Base-by-base conservation (phyloP, 1,140 invertebrate species). In the Drosophila pseudoobscura region DNA sequence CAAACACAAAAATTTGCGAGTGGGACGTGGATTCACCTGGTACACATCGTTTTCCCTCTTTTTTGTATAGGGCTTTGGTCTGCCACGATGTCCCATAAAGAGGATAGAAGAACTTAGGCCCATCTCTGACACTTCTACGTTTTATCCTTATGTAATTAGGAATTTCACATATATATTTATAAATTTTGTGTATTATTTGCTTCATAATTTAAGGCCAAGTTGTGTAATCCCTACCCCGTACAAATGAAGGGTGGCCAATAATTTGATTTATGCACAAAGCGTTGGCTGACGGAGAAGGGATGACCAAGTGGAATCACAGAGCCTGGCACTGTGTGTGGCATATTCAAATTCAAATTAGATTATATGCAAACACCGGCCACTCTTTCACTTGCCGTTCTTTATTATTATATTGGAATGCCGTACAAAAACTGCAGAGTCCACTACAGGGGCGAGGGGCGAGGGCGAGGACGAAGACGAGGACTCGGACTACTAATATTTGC, bases 401-500 rank as follows among this genome's bases (percentile, higher is more conserved):
- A 82, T 80, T 87, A 83, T 83, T 83, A 78, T 83, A 71, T 78
- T 61, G 63, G 63, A 84, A 77, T 85, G 76, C 62, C 65, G 56
- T 46, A 65, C 53, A 51, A 60, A 53, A 62, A 56, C 59, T 62
- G 75, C 61, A 78, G 54, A 45, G 50, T 17, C 13, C 41, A 50
- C 26, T 53, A 51, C 44, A 44, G 46, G 24, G 55, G 51, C 39
- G 41, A 44, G 31, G 24, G 15, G 15, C 15, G 15, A 15, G 24
- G 55, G 51, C 39, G 41, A 44, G 31, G 24, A 43, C 24, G 74
- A 72, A 5, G 20, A 51, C 46, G 26, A 4, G 31, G 31, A 49
- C 46, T n/a, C 4, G n/a, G 58, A 60, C 76, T 88, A 88, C 83
- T 88, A 88, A 88, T 88, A 88, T 88, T 88, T 88, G 84, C 83